These are phyloP conservation scores for Netelia virgata DNA, from an alignment of 2,888 invertebrate species.

Conservation along the genomic window DNA sequence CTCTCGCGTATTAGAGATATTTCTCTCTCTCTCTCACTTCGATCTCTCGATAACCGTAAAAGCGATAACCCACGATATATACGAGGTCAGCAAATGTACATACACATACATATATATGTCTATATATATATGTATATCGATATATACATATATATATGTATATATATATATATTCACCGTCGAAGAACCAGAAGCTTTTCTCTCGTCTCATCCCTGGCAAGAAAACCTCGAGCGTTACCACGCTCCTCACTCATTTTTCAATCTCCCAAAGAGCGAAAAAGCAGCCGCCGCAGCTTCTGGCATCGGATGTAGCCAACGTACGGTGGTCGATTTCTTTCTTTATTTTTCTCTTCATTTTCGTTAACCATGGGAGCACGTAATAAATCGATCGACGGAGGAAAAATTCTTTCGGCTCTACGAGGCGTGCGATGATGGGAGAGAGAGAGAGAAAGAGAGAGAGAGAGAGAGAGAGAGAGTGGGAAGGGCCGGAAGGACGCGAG, in stretches of 20 bases:
- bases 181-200: background rate
- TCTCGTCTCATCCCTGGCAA: constrained; percentile 9
- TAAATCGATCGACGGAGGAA: constrained; percentile 53
- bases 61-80: constrained; percentile 78
- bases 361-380: constrained; percentile 38
- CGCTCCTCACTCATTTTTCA: constrained; percentile 49
- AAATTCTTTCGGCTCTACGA: constrained; percentile 37
- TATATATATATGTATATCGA: background rate
- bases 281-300: constrained; percentile 12
- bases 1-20: constrained; percentile 66
- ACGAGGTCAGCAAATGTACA: constrained; percentile 70
- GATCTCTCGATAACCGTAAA: constrained; percentile 67
- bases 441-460: constrained; percentile 17
- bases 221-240: constrained; percentile 6
- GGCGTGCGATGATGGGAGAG: constrained; percentile 20
- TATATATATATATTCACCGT: background rate
- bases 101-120: background rate
- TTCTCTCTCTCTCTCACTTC: constrained; percentile 43
- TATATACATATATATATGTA: background rate
- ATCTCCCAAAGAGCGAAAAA: constrained; percentile 50
- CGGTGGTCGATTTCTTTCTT: background rate
- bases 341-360: constrained; percentile 14
- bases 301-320: constrained; percentile 33
- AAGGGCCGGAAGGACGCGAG: constrained; percentile 52
- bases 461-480: constrained; percentile 22